Evolutionary conservation across 2,888 invertebrate species (phyloP).

Genomic region (Ophion obscuratus): DNA sequence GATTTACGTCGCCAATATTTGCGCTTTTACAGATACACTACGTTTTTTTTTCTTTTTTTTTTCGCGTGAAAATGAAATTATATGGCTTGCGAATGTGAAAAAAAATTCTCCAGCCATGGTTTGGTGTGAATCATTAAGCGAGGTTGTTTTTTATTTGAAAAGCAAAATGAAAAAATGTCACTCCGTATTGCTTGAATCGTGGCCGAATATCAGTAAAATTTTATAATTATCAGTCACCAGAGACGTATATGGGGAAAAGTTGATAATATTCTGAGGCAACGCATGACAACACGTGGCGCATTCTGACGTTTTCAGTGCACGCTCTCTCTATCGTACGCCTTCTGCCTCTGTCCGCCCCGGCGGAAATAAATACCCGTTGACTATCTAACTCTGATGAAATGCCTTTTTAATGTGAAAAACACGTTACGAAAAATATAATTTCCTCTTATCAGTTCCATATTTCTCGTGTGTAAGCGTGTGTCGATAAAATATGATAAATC

Average conservation of each 20-base stretch:
- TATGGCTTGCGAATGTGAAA: too few species aligned
- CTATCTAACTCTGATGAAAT: background rate
- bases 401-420: background rate
- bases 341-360: background rate
- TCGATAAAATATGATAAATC: too few species aligned
- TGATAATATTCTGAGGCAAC: slow-evolving; percentile 13
- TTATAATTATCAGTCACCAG: slow-evolving; percentile 1
- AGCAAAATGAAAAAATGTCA: background rate
- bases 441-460: too few species aligned
- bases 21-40: too few species aligned
- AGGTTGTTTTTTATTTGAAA: too few species aligned
- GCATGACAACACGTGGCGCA: slow-evolving; percentile 31
- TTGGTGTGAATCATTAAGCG: too few species aligned
- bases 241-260: background rate
- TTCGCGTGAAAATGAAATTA: too few species aligned
- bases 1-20: too few species aligned
- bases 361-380: slow-evolving; percentile 16
- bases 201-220: background rate
- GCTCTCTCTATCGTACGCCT: slow-evolving; percentile 10
- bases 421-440: background rate
- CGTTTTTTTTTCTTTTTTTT: too few species aligned
- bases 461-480: background rate
- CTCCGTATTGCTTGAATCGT: background rate
- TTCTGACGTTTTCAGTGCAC: slow-evolving; percentile 13
- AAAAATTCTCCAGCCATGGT: too few species aligned